These are phyloP conservation scores for Meloidogyne exigua DNA, from an alignment of 1,140 invertebrate species.

Conservation along the genomic window DNA sequence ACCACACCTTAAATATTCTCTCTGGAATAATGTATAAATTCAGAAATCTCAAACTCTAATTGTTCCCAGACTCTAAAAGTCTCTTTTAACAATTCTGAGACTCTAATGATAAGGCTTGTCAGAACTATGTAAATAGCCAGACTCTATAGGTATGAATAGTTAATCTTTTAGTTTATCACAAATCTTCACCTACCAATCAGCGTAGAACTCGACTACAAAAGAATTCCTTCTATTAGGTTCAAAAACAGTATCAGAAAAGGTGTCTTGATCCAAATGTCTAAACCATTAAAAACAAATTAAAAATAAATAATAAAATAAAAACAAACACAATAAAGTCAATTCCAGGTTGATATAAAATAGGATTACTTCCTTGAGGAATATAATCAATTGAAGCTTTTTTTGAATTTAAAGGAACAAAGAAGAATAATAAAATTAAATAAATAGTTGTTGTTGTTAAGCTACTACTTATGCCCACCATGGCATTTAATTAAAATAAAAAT, in stretches of 20 bases:
- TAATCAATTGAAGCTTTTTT: constrained; percentile 53
- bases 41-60: background rate
- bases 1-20: constrained; percentile 54
- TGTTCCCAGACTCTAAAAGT: no score
- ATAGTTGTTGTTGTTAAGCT: background rate
- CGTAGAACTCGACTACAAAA: constrained; percentile 63
- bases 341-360: constrained; percentile 59
- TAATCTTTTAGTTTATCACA: background rate
- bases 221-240: constrained; percentile 44
- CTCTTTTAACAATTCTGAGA: no score
- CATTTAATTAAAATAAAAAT: background rate
- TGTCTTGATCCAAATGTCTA: constrained; percentile 40
- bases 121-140: no score
- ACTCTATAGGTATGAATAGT: background rate
- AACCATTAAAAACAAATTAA: background rate
- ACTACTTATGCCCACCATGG: background rate
- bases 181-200: constrained; percentile 52
- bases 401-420: constrained; percentile 10
- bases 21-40: no score
- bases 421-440: constrained; percentile 1
- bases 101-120: no score
- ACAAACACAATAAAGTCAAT: constrained; percentile 58
- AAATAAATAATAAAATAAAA: background rate
- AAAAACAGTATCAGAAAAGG: constrained; percentile 61
- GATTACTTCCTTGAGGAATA: constrained; percentile 53